Conservation (phyloP, 1,140 invertebrate genomes). For the Homalodisca vitripennis region DNA sequence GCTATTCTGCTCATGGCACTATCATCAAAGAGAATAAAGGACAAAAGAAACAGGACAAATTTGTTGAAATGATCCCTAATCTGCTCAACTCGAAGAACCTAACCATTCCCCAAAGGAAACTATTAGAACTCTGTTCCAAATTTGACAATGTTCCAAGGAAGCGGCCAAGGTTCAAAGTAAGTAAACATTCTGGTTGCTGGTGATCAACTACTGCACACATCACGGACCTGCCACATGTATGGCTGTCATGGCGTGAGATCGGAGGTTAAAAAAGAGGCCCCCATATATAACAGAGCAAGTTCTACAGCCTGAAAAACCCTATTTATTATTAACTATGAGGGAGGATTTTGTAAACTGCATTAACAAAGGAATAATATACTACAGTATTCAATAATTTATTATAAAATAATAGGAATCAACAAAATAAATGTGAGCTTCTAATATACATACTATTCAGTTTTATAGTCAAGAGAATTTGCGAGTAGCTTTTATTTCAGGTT, state of each 20-base stretch:
- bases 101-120: constrained; percentile 55
- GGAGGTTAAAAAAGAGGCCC: not conserved
- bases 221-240: too few relatives aligned
- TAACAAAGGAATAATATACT: too few relatives aligned
- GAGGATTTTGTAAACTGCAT: too few relatives aligned
- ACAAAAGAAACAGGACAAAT: constrained; percentile 84
- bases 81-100: constrained; percentile 62
- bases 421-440: too few relatives aligned
- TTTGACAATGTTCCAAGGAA: constrained; percentile 72
- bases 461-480: too few relatives aligned
- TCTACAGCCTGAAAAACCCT: not conserved
- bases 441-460: too few relatives aligned
- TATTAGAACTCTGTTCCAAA: constrained; percentile 70
- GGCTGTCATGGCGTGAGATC: too few relatives aligned
- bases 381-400: too few relatives aligned
- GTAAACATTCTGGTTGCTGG: not conserved
- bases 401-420: too few relatives aligned
- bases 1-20: constrained; percentile 84
- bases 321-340: not conserved
- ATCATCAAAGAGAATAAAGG: constrained; percentile 81
- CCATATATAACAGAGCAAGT: not conserved
- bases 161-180: constrained; percentile 16
- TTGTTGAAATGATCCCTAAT: constrained; percentile 80
- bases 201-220: too few relatives aligned
- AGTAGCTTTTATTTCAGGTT: too few relatives aligned